Evolutionary conservation across 2,888 invertebrate species (phyloP).

Genomic region (Drosophila quinaria): DNA sequence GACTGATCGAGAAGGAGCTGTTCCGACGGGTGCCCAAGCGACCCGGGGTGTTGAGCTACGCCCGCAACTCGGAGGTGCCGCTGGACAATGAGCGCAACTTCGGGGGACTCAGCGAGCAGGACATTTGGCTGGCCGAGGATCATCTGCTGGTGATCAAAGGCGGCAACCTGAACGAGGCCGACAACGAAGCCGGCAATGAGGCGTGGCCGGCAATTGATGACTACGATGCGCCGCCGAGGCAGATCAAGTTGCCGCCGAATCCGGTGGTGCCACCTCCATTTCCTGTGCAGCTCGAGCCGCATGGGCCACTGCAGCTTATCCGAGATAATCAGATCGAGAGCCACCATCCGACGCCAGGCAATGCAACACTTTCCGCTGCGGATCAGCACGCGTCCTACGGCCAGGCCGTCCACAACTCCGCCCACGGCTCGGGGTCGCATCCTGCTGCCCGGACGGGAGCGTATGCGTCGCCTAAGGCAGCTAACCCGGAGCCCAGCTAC

Average conservation of each 20-base stretch:
- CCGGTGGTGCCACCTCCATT: conserved; percentile 96
- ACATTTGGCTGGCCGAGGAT: conserved; percentile 96
- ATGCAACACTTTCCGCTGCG: conserved; percentile 89
- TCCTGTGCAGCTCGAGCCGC: conserved; percentile 94
- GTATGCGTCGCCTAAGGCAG: conserved; percentile 78
- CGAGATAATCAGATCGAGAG: conserved; percentile 89
- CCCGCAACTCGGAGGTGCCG: conserved; percentile 92
- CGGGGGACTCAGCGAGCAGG: conserved; percentile 93
- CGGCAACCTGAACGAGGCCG: conserved; percentile 88
- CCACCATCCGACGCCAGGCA: conserved; percentile 87
- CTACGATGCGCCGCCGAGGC: conserved; percentile 93
- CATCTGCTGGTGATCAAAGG: conserved; percentile 94
- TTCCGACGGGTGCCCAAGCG: conserved; percentile 90
- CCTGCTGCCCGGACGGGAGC: conserved; percentile 89
- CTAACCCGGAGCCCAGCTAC: conserved; percentile 84
- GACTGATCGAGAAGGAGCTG: conserved; percentile 94
- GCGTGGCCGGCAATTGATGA: conserved; percentile 94
- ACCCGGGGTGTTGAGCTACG: conserved; percentile 94
- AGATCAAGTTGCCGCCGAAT: conserved; percentile 93
- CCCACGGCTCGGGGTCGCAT: conserved; percentile 85
- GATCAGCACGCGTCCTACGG: conserved; percentile 86
- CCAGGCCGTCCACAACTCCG: conserved; percentile 73
- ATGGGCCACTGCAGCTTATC: conserved; percentile 95
- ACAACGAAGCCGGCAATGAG: conserved; percentile 85
- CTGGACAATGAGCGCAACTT: conserved; percentile 92